Percentiles rank a stretch among this genome's conserved stretches.
phyloP scores from a whole-genome alignment of 2,888 invertebrate species.

The Ommatoiulus sabulosus region DNA sequence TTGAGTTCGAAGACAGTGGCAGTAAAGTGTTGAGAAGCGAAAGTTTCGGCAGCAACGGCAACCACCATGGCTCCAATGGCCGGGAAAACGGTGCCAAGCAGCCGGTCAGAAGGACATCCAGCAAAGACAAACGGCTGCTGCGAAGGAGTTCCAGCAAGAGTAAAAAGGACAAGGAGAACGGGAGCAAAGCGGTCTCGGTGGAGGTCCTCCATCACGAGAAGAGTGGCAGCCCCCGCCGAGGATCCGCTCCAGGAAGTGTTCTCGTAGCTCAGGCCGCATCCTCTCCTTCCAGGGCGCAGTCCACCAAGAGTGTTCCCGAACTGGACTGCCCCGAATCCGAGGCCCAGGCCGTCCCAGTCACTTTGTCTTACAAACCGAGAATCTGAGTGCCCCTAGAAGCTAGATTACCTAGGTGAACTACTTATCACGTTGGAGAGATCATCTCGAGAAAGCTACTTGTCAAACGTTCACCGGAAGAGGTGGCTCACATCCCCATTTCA shows the following conservation, averaged over 20 bases:
- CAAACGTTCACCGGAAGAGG: not conserved
- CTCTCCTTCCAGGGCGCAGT: constrained; percentile 59
- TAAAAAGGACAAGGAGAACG: constrained; percentile 72
- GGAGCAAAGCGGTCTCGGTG: constrained; percentile 62
- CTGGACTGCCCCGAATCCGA: constrained; percentile 71
- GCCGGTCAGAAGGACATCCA: constrained; percentile 69
- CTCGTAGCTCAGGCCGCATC: constrained; percentile 54
- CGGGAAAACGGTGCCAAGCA: constrained; percentile 59
- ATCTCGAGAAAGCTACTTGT: not conserved
- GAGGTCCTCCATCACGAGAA: constrained; percentile 63
- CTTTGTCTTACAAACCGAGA: constrained; percentile 71
- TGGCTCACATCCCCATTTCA: constrained; percentile 26
- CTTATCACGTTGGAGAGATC: not conserved
- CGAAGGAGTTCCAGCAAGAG: constrained; percentile 70
- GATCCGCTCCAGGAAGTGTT: constrained; percentile 58
- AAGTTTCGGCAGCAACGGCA: constrained; percentile 54
- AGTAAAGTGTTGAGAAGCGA: constrained; percentile 70
- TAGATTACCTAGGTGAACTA: not conserved
- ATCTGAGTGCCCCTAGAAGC: constrained; percentile 65
- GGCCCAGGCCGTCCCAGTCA: constrained; percentile 68
- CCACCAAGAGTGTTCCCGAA: constrained; percentile 61
- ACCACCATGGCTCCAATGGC: constrained; percentile 54
- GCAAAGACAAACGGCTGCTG: constrained; percentile 69
- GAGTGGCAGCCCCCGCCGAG: constrained; percentile 57
- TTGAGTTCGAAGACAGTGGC: constrained; percentile 69